Evolutionary conservation across 35 echinoderm and acorn worm species (phyloP), one percentile per base, ranked within the genome.

Genomic region (Amphiura filiformis): DNA sequence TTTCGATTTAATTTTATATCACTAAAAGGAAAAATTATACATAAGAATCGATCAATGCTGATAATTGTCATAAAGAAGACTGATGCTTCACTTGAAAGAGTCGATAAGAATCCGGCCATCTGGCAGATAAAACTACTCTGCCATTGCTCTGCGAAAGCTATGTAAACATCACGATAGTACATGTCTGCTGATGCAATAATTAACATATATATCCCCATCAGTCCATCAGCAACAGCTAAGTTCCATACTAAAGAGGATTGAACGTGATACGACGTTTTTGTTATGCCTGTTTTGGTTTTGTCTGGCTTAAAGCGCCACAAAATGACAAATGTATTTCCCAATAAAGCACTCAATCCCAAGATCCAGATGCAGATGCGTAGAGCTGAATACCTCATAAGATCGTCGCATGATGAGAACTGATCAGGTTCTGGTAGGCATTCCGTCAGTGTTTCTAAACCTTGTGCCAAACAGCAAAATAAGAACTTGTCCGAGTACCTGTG

Each of bases 1-100:
- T 97, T 94, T 37, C 78, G 86, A 84, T 94, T 88, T 32, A 97
- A 82, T 78, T 92, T 84, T 26, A 87, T 65, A 37, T 57, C 40
- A 39, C 91, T 93, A 83, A 97, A 97, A 26, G 95, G 95, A 78
- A 97, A 97, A 12, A 88, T 91, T 0, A 97, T 85, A 3, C 91
- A 84, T 0, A 94, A 39, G 75, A 90, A 93, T 37, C 95, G 93
- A 70, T 97, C 95, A 0, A 93, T 83, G 22, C 88, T 94, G 39
- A 97, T 97, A 12, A 97, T 85, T 11, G 86, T 86, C 1, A 97
- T 52, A 13, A 93, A 75, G 70, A 97, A 94, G 3, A 97, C 95
- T 14, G 95, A 97, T 1, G 92, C 88, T 80, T 97, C 95, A 64
- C 92, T 91, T 31, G 92, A 94, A 1, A 97, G 86, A 11, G 91